A percentile compares a stretch with the other conserved stretches of the same genome.
Evolutionary conservation across 1,140 invertebrate species (phyloP).

Genomic region (Cydia amplana): DNA sequence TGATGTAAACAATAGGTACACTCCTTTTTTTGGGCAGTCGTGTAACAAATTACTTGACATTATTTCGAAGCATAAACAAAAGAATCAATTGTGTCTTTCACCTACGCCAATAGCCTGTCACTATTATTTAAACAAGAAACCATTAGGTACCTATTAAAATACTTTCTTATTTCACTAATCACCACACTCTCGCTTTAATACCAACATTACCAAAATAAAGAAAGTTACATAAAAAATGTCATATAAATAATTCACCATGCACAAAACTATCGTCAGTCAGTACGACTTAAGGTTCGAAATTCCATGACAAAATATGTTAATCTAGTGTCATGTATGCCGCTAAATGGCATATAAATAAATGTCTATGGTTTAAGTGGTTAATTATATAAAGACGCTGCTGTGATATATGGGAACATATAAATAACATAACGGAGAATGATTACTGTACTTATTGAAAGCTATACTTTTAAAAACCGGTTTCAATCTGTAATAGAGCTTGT

Average conservation of each 20-base stretch:
- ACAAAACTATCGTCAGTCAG: not conserved
- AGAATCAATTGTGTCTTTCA: not conserved
- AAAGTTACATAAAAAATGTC: not conserved
- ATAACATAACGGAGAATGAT: constrained; percentile 16
- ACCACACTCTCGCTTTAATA: not conserved
- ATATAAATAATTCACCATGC: not conserved
- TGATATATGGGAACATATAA: constrained; percentile 5
- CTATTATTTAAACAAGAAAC: not conserved
- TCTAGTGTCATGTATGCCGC: constrained; percentile 9
- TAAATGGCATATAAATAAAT: constrained; percentile 21
- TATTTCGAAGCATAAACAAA: not conserved
- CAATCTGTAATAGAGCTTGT: not conserved
- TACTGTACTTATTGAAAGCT: constrained; percentile 21
- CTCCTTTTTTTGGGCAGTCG: too few species aligned
- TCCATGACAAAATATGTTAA: not conserved
- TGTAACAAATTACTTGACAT: not conserved
- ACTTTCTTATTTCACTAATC: constrained; percentile 12
- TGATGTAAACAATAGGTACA: too few species aligned
- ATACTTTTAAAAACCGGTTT: not conserved
- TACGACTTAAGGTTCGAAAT: not conserved
- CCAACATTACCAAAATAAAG: constrained; percentile 1
- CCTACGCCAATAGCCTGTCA: not conserved
- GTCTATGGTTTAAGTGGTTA: not conserved
- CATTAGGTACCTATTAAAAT: not conserved
- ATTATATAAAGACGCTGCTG: constrained; percentile 5